Evolutionary conservation across 1,140 invertebrate species (phyloP), one percentile per base, ranked within the genome.

Genomic region (Bombus haemorrhoidalis): DNA sequence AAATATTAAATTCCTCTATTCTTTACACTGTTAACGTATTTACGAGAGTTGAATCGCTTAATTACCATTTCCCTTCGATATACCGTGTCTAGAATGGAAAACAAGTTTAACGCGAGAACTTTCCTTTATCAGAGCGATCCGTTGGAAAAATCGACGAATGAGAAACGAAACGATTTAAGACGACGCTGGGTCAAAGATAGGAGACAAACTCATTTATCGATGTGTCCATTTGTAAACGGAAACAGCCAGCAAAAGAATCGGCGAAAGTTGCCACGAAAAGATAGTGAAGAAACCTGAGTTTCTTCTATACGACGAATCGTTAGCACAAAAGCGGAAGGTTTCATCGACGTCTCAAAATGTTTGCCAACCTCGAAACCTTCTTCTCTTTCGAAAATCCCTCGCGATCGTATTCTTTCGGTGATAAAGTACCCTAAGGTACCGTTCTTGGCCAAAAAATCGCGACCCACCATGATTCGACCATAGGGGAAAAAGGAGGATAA

Each of bases 1-100:
- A 79, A 79, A 84, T 74, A 84, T 84, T 79, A 59, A 79, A 84
- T 79, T 71, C 68, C 76, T 80, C 83, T 25, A 62, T 59, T n/a
- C 53, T 53, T 5, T 15, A 0, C 12, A 32, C n/a, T 39, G 28
- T 15, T 43, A 77, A 75, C 72, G 41, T 37, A 47, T 76, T 76
- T 32, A 15, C 25, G 62, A 74, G 47, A 25, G 75, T 59, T 37
- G 57, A 84, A 62, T 79, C 75, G 47, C 47, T 79, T 84, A 84
- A 84, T 79, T 84, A 72, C 71, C 28, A 84, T 80, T 79, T 39
- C 47, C 43, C 13, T n/a, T 18, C 39, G 39, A 3, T 39, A 25
- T 57, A 37, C 2, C 18, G 9, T 13, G 62, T n/a, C 62, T 62
- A 62, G 18, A 22, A 53, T 53, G 47, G 18, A 53, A 53, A 53